Base-by-base conservation (phyloP, 1,140 invertebrate genomes). In the Subanguina moxae region DNA sequence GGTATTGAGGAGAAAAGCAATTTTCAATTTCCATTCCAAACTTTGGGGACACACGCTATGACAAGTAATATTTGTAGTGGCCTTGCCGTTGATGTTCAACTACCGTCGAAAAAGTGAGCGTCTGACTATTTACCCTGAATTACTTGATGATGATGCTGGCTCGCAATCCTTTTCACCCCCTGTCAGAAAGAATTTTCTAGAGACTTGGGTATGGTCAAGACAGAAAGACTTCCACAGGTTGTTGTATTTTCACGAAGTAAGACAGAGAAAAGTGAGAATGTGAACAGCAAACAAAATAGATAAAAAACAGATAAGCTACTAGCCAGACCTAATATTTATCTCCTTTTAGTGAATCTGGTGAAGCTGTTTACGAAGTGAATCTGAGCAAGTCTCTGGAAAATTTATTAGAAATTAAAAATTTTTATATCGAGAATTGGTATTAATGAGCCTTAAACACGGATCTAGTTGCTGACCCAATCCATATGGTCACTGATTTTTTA, bases 311-410 rank as follows among this genome's bases (percentile, higher is more conserved):
- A 46, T 15, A 46, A 46, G 45, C 45, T 21, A 46, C 15, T 15
- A 15, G 45, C 21, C 45, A 46, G 15, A 15, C 45, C 21, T 15
- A 46, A 15, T 23, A 56, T 56, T 23, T 5, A 23, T 56, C 3
- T 56, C 13, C 52, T 38, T 82, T 64, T 71, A 88, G 87, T 59
- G 82, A 83, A 69, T 84, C 86, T 71, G 88, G 88, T n/a, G 80
- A 82, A 78, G 83, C 64, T 80, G 84, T 48, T 67, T 80, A 23
- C 58, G 88, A 17, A 83, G 82, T 86, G 38, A 84, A 84, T n/a
- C n/a, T n/a, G n/a, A n/a, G n/a, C n/a, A n/a, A n/a, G n/a, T n/a
- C n/a, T n/a, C n/a, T n/a, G n/a, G n/a, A n/a, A n/a, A n/a, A n/a
- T n/a, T n/a, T n/a, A n/a, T n/a, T n/a, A n/a, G n/a, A n/a, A n/a